A percentile compares a stretch with the other conserved stretches of the same genome.
Conservation (phyloP, 92 coral and sea anemone genomes). For the Actinostola sp. region DNA sequence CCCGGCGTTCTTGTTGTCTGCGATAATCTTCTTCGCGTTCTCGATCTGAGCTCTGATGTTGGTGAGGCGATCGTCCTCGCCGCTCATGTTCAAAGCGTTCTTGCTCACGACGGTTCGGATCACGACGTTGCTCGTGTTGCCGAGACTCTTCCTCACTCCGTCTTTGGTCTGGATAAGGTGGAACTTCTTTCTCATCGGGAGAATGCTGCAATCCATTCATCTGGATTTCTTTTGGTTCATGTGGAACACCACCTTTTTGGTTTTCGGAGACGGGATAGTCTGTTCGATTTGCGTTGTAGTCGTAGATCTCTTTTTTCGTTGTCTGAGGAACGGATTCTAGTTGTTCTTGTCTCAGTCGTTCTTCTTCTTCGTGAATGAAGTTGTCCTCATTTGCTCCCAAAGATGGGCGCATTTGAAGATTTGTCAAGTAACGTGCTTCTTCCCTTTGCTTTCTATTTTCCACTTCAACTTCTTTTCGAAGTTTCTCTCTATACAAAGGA, state of each 20-base stretch:
- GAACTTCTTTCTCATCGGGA: not conserved
- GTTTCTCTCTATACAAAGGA: constrained; percentile 74
- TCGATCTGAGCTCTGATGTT: not conserved
- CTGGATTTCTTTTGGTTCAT: not conserved
- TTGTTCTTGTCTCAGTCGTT: constrained; percentile 25
- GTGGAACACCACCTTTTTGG: no score
- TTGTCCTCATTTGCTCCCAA: constrained; percentile 59
- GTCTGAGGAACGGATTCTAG: constrained; percentile 10
- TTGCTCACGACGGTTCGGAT: not conserved
- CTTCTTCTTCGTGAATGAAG: constrained; percentile 28
- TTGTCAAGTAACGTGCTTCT: constrained; percentile 64
- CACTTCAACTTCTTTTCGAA: constrained; percentile 78
- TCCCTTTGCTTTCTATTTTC: constrained; percentile 82
- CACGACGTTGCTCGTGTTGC: not conserved
- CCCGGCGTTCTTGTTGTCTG: constrained; percentile 14
- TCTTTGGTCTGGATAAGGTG: constrained; percentile 5
- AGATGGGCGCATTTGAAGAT: constrained; percentile 68
- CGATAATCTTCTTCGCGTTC: constrained; percentile 2
- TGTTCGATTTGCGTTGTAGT: constrained; percentile 23
- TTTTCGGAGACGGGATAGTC: not conserved
- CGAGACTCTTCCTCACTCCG: not conserved
- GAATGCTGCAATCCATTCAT: constrained; percentile 9
- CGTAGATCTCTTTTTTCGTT: constrained; percentile 13
- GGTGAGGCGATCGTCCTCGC: constrained; percentile 8
- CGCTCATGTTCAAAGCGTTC: constrained; percentile 7